Conservation (phyloP, 30 jellyfish, hydroid and myxozoan genomes). For the Cassiopea xamachana region DNA sequence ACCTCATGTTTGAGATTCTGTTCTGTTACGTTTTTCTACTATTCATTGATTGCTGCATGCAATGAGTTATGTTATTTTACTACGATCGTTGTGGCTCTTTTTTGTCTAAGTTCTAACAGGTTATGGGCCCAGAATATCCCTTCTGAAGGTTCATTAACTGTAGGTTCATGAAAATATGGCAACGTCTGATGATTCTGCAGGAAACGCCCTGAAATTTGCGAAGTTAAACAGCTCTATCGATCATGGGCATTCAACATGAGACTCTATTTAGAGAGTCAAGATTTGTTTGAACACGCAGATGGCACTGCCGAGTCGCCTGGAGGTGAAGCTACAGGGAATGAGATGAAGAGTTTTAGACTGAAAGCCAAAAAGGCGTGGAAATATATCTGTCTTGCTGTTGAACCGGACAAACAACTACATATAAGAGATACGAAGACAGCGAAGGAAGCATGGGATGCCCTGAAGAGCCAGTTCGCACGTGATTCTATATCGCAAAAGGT, state of each 20-base stretch:
- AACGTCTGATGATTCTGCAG: conserved; percentile 11
- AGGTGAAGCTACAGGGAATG: conserved; percentile 1
- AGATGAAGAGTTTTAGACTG: neutral
- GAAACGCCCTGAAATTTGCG: conserved; percentile 44
- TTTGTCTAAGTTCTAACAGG: conserved; percentile 19
- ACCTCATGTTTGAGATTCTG: too few relatives aligned
- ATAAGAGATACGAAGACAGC: conserved; percentile 54
- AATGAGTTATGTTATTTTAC: too few relatives aligned
- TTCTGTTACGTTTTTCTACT: too few relatives aligned
- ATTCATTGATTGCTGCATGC: too few relatives aligned
- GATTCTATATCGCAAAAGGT: conserved; percentile 36
- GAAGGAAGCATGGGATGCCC: conserved; percentile 52
- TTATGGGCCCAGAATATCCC: conserved; percentile 62
- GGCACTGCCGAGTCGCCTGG: conserved; percentile 63
- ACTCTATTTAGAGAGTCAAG: conserved; percentile 49
- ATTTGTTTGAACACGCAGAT: conserved; percentile 55
- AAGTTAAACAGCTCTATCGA: conserved; percentile 55
- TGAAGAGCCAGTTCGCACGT: conserved; percentile 40
- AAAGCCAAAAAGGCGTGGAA: conserved; percentile 57
- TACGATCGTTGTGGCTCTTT: too few relatives aligned
- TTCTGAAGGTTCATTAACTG: neutral
- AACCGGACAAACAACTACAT: conserved; percentile 35
- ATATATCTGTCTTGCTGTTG: conserved; percentile 53
- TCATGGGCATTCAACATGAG: conserved; percentile 66
- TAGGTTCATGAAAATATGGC: neutral